Base-by-base conservation (phyloP, 2,888 invertebrate species). In the Teleiodes luculella region DNA sequence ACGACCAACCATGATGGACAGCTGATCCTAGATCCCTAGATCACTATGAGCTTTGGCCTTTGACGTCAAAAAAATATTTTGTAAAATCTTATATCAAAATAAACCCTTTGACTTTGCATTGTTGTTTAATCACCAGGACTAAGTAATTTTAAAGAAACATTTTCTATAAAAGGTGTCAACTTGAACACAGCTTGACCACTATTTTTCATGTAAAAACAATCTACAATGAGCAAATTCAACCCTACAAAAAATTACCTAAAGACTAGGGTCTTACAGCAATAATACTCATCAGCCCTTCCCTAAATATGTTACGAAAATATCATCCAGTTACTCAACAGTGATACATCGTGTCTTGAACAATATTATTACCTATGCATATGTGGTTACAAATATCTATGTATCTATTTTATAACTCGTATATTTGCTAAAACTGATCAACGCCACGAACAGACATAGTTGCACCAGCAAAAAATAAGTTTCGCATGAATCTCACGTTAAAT, bases 211-310 rank as follows among this genome's bases (percentile, higher is more conserved):
- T 24, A 18, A 30, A 46, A 62, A 65, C 59, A 70, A 65, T 67
- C 77, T 76, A 74, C 76, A 64, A 69, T 85, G 86, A 86, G 86
- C 86, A 85, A 84, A 71, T 75, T 76, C 71, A 76, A 68, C 74
- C 78, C 81, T 66, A 72, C 70, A 74, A 77, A 80, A 77, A 72
- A 74, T 77, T 81, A 81, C 67, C 83, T 86, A 84, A 65, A 76
- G 84, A 86, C 86, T 86, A 86, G 85, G 81, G 80, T 68, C 78
- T 75, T 78, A 80, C 71, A 69, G 73, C 70, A 72, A 75, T 78
- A 83, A 81, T 83, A 84, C 80, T 78, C 64, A 66, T 64, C 64
- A 58, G 63, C 66, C 65, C 64, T 58, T 59, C 57, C 57, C 57
- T 60, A 65, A 66, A 67, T 68, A 69, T 67, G 63, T 71, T 78